Evolutionary conservation across 1,140 invertebrate species (phyloP), one percentile per base, ranked within the genome.

Genomic region (Tetranychus urticae): DNA sequence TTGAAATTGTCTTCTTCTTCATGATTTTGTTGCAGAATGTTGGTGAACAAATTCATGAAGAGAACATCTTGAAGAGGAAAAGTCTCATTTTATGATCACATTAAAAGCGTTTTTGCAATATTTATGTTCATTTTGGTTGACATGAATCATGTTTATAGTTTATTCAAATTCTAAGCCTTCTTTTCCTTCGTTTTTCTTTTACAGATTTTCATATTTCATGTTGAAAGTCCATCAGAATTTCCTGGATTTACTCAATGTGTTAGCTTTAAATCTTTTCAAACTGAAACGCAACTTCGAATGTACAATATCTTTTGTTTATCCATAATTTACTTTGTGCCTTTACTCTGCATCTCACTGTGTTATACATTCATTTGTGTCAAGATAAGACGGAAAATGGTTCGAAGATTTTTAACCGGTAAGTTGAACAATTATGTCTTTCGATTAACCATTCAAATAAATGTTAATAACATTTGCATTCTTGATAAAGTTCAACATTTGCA

Each of bases 121-220:
- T 23, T 23, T 23, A 23, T 23, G 23, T 23, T 23, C 23, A 23
- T 23, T 23, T 23, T 23, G 23, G 23, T 23, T 23, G 23, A 23
- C 23, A 23, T 23, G 23, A 23, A 23, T 23, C 23, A 23, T 23
- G 23, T 23, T 23, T 23, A 23, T 23, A 23, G 23, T 23, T 23
- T 23, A 23, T 23, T 23, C 23, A 23, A 42, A 6, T 42, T 42
- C 39, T 6, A 42, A 42, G 39, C 1, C 10, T 42, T 42, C 39
- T 6, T 42, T 42, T 42, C 39, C 10, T 42, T 45, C 48, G 7
- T 33, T 63, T 42, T 57, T 34, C 47, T 12, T 45, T 68, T 76
- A 76, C 79, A 87, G 84, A 82, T 80, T 68, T 73, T 83, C 5
- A 80, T 87, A 10, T 87, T 85, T 69, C 80, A 82, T 65, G 79